A percentile compares a stretch with the other conserved stretches of the same genome.
Conservation (phyloP, 2,113 vertebrate genomes). For the Siniperca knerii region DNA sequence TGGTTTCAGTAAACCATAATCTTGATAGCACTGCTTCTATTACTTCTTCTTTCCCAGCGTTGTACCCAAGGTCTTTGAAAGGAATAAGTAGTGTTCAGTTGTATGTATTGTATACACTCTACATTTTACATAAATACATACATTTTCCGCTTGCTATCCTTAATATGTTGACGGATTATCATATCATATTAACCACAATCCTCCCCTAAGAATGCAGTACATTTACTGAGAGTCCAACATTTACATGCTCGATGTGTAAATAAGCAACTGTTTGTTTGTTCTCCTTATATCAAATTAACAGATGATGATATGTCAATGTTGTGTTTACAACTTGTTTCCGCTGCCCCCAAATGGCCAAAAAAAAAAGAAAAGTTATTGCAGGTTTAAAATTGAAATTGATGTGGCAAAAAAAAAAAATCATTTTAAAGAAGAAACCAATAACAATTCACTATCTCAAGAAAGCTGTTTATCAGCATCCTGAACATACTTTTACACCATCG, state of each 20-base stretch:
- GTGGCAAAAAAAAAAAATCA: neutral
- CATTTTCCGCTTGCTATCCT: too few relatives aligned
- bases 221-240: too few relatives aligned
- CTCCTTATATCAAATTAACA: neutral
- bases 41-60: neutral
- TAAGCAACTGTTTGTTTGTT: neutral
- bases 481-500: constrained; percentile 1
- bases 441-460: neutral
- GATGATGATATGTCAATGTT: neutral
- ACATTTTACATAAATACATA: too few relatives aligned
- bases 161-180: too few relatives aligned
- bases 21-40: too few relatives aligned
- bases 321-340: neutral
- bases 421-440: constrained; percentile 15
- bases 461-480: constrained; percentile 9
- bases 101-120: too few relatives aligned
- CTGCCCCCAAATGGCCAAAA: neutral
- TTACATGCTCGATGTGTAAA: neutral
- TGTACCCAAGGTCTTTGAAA: neutral
- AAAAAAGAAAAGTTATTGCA: neutral
- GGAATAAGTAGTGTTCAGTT: neutral
- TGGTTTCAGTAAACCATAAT: neutral
- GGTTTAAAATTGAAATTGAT: neutral
- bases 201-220: too few relatives aligned
- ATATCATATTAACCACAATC: too few relatives aligned